phyloP scores from a whole-genome alignment of 2,113 vertebrate genomes.

The Falcunculus frontatus region DNA sequence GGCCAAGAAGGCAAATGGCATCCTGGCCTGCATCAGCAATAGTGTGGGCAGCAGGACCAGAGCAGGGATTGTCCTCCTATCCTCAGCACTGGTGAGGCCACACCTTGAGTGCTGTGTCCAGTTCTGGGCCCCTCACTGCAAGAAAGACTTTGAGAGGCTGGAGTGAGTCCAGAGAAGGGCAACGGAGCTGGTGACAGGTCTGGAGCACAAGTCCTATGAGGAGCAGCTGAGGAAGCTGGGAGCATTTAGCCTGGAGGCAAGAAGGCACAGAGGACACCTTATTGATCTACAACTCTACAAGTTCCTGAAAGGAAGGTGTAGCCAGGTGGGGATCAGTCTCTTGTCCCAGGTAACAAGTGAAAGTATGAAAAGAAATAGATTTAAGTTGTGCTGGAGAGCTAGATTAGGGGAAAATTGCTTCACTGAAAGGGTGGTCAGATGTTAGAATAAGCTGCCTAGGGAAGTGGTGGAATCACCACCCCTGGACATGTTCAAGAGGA shows the following conservation, averaged over 20 bases:
- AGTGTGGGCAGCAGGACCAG: background rate
- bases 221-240: background rate
- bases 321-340: background rate
- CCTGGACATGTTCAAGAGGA: background rate
- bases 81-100: accelerated
- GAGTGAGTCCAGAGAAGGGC: accelerated
- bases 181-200: background rate
- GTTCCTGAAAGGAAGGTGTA: background rate
- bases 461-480: background rate
- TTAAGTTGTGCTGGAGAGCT: background rate
- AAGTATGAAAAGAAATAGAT: background rate
- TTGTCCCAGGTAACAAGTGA: background rate
- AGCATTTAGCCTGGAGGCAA: background rate
- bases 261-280: background rate
- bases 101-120: accelerated
- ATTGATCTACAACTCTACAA: background rate
- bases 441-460: background rate
- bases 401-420: background rate
- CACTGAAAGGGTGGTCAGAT: background rate
- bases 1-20: no score
- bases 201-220: background rate
- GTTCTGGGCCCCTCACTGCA: background rate
- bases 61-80: accelerated
- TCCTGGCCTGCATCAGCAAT: accelerated
- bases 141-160: background rate